Base-by-base conservation (phyloP, 2,888 invertebrate species). In the Silvanus unidentatus region DNA sequence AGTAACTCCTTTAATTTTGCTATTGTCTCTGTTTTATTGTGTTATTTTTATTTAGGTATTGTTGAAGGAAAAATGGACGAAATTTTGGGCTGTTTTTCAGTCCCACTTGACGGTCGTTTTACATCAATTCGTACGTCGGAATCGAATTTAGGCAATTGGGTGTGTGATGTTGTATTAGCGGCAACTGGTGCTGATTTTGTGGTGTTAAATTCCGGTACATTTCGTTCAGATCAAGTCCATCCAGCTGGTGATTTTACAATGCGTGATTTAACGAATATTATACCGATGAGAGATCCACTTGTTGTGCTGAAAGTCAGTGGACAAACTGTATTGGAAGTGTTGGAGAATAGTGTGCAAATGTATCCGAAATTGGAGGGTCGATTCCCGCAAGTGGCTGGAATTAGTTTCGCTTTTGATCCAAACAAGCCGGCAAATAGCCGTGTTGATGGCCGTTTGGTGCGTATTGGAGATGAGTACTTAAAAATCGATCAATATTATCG, bases 91-190 rank as follows among this genome's bases (percentile, higher is more conserved):
- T 79, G 81, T 59, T 88, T 94, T 73, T 79, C 82, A 49, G 90
- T 90, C n/a, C 88, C 90, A 9, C 72, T 94, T 36, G 93, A 94
- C 66, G 93, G 92, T 0, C 75, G 89, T 43, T 94, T 94, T 74
- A 77, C 84, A 1, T 77, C 80, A 32, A 83, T 94, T 43, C 75
- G 94, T 13, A 86, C 88, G 0, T 73, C 79, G 49, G 94, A 94
- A 74, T 87, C 90, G n/a, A 94, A 94, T 74, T 75, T 94, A 30
- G 93, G 92, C 56, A 85, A 88, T 71, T 88, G 87, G 85, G 79
- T 88, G 38, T 86, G 86, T 61, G 87, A 88, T 65, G 83, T 92
- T 9, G 80, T 92, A 46, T 71, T 93, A 47, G 87, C 91, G 0
- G 86, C 90, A 6, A 88, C 90, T 0, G 86, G 88, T 0, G 89